Base-by-base conservation (phyloP, 2,113 vertebrate species). In the Pteronura brasiliensis region DNA sequence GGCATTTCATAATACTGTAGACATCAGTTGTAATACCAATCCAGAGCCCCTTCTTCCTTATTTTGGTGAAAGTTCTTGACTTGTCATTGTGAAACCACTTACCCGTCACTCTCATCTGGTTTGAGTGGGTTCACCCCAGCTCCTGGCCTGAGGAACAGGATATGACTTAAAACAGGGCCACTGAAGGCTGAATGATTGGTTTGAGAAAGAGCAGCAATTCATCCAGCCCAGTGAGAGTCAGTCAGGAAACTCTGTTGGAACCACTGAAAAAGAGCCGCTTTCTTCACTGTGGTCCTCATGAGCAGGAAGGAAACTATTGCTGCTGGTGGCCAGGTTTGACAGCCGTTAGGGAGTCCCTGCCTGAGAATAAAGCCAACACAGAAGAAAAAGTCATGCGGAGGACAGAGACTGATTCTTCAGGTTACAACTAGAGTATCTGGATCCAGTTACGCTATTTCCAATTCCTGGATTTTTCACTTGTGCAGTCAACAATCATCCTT, bases 61-160 rank as follows among this genome's bases (percentile, higher is more conserved):
- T 94, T 96, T 92, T 79, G 23, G 79, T 92, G 57, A 95, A 92
- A 89, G 12, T 10, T 31, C 31, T 79, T 90, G 44, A n/a, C 39
- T 55, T 92, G 74, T 61, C 39, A 4, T 65, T 92, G 59, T 9
- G 17, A 72, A 83, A 67, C 44, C 15, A 34, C 14, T 93, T 57
- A 36, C 49, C 14, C 15, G 85, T 82, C 4, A 79, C 3, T 92
- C 25, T 67, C 72, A 20, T 14, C 39, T 61, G 74, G 1, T 82
- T 67, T 52, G 47, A 57, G 7, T 74, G 92, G 47, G 2, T 76
- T 88, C 20, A 29, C 18, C 23, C 0, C 6, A 52, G 25, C 36
- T 49, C 39, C 36, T 77, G 72, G 4, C 25, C 36, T 12, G 21
- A 82, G 52, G 12, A 95, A 34, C 1, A 23, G 59, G 5, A 3